Base-by-base conservation (phyloP, 1,140 invertebrate species). In the Platyscapa corneri region DNA sequence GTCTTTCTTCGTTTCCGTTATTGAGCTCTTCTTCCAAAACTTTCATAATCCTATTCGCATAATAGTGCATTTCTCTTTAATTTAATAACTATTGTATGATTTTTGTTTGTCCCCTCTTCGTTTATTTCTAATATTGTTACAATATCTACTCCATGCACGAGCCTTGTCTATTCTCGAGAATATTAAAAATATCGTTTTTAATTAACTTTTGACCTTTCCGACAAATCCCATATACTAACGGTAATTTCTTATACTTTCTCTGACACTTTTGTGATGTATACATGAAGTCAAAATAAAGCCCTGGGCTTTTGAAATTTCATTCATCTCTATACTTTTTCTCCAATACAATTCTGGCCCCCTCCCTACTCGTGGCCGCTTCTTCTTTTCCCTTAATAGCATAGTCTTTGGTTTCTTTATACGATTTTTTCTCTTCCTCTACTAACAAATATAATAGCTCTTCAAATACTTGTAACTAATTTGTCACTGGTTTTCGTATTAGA, bases 141-240 rank as follows among this genome's bases (percentile, higher is more conserved):
- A 37, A 37, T 70, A 37, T 70, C 34, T 16, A 37, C 16, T 34
- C 20, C 32, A 6, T 27, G 27, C 56, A 60, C 6, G 27, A 60
- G 14, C 14, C 34, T 37, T 23, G 3, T 37, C 34, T 37, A 18
- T 32, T 7, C 16, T 32, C 0, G 0, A 74, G 39, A 72, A 74
- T 74, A 74, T 74, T 74, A 74, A 42, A 42, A n/a, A 42, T 74
- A 39, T 70, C 14, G 0, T 37, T 70, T 70, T 70, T 70, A 70
- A 70, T 70, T 37, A 70, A 70, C 32, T 70, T 37, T 37, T 37
- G 67, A 70, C 67, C 67, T 70, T 39, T 32, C 67, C 0, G 16
- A 70, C 34, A 18, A 16, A 34, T 34, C 32, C 34, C 18, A 5
- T 20, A 70, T 70, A 37, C 16, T 34, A 37, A 70, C 32, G 34